Percentiles rank a stretch among this genome's conserved stretches.
phyloP scores from a whole-genome alignment of 2,113 vertebrate genomes.

The Cottus gobio region DNA sequence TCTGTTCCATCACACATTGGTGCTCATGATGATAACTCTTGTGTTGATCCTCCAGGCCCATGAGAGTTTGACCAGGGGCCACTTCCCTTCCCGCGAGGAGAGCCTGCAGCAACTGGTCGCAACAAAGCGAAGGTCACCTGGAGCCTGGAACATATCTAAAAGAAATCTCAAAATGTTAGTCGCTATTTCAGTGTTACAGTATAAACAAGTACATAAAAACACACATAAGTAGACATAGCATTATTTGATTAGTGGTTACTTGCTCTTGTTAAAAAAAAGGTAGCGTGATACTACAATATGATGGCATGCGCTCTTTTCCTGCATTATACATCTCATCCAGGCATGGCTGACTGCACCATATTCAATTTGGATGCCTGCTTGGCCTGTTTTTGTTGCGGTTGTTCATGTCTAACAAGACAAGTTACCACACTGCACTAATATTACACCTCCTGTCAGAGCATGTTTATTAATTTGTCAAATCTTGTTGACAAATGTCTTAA shows the following conservation, averaged over 20 bases:
- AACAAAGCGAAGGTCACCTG: slow-evolving; percentile 86
- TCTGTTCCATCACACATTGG: slow-evolving; percentile 36
- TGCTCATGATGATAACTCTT: not conserved
- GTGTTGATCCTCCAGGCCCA: slow-evolving; percentile 83
- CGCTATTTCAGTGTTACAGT: not conserved
- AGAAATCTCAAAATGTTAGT: not conserved
- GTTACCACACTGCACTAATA: too few species aligned
- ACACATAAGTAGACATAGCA: not conserved
- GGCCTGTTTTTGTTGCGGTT: too few species aligned
- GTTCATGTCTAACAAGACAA: too few species aligned
- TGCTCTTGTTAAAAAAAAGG: too few species aligned
- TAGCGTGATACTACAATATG: too few species aligned
- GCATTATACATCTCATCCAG: too few species aligned
- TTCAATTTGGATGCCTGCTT: too few species aligned
- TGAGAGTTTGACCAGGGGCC: slow-evolving; percentile 90
- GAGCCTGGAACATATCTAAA: slow-evolving; percentile 82
- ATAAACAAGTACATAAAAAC: not conserved
- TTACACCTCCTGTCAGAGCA: too few species aligned
- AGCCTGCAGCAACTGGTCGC: slow-evolving; percentile 90
- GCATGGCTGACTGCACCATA: too few species aligned
- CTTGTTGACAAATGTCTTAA: too few species aligned
- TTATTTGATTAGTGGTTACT: not conserved
- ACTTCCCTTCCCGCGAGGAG: slow-evolving; percentile 92
- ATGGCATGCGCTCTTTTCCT: too few species aligned
- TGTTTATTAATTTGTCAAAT: too few species aligned